Percentiles rank a stretch among this genome's conserved stretches.
phyloP scores from a whole-genome alignment of 2,888 invertebrate species.

The Podabrus alpinus region DNA sequence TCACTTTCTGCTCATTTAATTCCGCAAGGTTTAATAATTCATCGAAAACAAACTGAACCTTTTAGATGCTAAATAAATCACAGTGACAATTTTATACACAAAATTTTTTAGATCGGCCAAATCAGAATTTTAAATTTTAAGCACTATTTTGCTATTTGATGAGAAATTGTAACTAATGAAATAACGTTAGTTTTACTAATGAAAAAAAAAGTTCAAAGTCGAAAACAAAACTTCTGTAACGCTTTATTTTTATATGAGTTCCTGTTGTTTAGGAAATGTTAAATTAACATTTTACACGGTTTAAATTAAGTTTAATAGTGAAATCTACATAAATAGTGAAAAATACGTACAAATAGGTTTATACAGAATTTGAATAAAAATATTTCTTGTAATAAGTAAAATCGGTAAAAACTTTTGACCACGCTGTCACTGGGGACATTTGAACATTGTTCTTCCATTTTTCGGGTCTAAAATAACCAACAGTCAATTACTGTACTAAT shows the following conservation, averaged over 20 bases:
- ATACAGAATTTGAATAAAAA: conserved; percentile 1
- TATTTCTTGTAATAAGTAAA: conserved; percentile 22
- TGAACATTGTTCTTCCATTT: conserved; percentile 51
- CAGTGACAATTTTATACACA: background rate
- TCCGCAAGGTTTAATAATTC: background rate
- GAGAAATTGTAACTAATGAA: background rate
- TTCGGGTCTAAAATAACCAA: conserved; percentile 49
- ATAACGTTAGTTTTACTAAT: background rate
- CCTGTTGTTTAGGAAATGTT: background rate
- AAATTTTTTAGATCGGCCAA: background rate
- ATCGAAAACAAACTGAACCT: background rate
- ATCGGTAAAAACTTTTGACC: conserved; percentile 38
- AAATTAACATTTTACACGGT: background rate
- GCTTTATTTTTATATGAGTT: background rate
- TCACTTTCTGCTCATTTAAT: background rate
- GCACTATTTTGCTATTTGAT: background rate
- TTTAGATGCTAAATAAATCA: background rate
- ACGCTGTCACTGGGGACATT: conserved; percentile 45
- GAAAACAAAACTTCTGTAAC: background rate
- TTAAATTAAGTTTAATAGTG: background rate
- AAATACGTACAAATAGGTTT: background rate
- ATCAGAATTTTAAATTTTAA: background rate
- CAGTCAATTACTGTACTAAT: conserved; percentile 43
- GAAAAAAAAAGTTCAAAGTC: background rate
- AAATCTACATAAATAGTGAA: background rate